Conservation (phyloP, 2,888 invertebrate genomes). For the Beris chalybata region DNA sequence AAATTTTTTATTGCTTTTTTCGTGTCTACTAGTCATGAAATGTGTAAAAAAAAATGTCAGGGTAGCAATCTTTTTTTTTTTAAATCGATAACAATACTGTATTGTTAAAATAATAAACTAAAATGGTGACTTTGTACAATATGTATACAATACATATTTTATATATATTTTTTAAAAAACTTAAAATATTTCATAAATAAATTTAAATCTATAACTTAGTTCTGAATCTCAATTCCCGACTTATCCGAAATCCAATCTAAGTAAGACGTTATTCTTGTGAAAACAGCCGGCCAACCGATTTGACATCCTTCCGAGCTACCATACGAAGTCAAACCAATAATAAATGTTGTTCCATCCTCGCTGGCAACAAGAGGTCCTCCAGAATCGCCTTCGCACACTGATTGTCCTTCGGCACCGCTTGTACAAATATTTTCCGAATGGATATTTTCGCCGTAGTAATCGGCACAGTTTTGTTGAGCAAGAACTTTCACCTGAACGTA, state of each 20-base stretch:
- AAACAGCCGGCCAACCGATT: conserved; percentile 25
- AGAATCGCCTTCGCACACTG: conserved; percentile 31
- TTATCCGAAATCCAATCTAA: conserved; percentile 33
- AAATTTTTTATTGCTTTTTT: no score
- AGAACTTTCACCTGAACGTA: conserved; percentile 4
- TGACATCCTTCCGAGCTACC: conserved; percentile 25
- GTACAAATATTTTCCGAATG: conserved; percentile 21
- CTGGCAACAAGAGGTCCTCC: conserved; percentile 23
- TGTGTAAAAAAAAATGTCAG: no score
- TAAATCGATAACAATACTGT: no score
- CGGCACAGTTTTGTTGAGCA: background rate
- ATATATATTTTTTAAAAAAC: no score
- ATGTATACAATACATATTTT: no score
- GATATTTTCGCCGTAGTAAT: background rate
- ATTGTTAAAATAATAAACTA: no score
- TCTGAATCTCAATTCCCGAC: conserved; percentile 18
- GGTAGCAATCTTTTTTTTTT: no score
- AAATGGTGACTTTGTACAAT: no score
- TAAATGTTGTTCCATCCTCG: background rate
- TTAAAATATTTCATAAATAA: no score
- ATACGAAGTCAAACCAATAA: conserved; percentile 30
- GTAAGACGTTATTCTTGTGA: conserved; percentile 25
- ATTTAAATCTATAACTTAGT: no score
- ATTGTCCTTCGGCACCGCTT: conserved; percentile 9
- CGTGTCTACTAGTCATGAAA: no score